Evolutionary conservation across 2,113 vertebrate genomes (phyloP).

Genomic region (Indicator maculatus): DNA sequence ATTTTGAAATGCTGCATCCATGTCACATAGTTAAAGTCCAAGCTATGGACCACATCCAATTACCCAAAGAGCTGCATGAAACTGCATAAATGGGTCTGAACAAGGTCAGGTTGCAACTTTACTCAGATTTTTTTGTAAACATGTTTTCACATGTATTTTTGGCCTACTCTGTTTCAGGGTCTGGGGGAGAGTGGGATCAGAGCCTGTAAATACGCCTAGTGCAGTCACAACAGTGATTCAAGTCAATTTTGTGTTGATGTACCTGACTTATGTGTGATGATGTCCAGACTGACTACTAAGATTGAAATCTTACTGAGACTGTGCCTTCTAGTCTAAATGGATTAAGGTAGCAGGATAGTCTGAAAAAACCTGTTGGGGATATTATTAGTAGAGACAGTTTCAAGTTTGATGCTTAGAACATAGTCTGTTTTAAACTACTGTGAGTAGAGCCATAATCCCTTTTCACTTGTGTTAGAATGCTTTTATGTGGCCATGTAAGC

Average conservation of each 20-base stretch:
- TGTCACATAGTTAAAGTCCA: neutral
- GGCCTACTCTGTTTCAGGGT: neutral
- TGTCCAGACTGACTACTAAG: neutral
- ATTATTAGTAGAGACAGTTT: neutral
- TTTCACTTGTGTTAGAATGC: neutral
- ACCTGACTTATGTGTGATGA: neutral
- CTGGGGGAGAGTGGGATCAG: neutral
- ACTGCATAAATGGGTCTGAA: neutral
- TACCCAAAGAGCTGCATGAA: neutral
- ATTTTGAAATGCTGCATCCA: neutral
- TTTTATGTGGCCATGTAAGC: neutral
- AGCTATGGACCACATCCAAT: neutral
- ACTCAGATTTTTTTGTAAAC: neutral
- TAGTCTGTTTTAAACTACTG: neutral
- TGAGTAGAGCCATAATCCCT: neutral
- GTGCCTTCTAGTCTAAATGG: rapidly evolving
- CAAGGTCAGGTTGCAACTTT: neutral
- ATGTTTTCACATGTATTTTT: neutral
- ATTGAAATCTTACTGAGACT: neutral
- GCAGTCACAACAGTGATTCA: neutral
- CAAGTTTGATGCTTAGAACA: neutral
- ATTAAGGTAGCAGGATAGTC: neutral
- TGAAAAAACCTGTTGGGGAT: neutral
- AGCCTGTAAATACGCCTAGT: neutral
- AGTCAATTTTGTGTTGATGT: neutral